Conservation (phyloP, 2,888 invertebrate genomes). For the Athalia cordata region DNA sequence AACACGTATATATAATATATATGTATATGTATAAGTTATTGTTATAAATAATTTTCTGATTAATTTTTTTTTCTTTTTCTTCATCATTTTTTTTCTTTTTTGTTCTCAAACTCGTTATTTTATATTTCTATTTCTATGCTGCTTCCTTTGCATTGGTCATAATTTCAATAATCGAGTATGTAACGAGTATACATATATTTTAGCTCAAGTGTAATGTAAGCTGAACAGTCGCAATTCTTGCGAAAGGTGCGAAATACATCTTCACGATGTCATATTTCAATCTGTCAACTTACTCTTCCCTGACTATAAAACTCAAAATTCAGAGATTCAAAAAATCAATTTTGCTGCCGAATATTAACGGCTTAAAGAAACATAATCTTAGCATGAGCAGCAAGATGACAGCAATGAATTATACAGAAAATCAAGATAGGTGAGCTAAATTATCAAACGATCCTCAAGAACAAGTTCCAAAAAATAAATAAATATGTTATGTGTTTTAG, state of each 20-base stretch:
- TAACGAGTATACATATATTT: background rate
- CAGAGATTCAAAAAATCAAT: too few relatives aligned
- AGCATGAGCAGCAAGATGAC: too few relatives aligned
- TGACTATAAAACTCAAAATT: too few relatives aligned
- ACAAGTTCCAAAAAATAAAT: background rate
- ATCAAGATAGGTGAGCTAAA: too few relatives aligned
- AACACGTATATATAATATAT: conserved; percentile 58
- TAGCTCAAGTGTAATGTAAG: background rate
- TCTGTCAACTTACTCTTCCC: too few relatives aligned
- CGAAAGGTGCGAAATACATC: too few relatives aligned
- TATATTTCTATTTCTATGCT: background rate
- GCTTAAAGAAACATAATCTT: too few relatives aligned
- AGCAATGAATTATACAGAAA: too few relatives aligned
- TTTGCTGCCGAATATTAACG: too few relatives aligned
- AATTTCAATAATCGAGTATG: conserved; percentile 8
- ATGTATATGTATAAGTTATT: conserved; percentile 13
- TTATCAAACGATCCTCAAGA: too few relatives aligned
- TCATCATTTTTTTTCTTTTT: conserved; percentile 29
- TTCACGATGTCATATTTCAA: too few relatives aligned
- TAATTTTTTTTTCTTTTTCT: background rate
- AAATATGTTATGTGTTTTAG: background rate
- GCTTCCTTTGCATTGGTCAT: conserved; percentile 28
- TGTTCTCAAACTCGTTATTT: conserved; percentile 2
- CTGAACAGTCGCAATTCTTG: too few relatives aligned
- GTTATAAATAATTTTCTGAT: conserved; percentile 22